Base-by-base conservation (phyloP, 1,140 invertebrate species). In the Ditylenchus dipsaci region DNA sequence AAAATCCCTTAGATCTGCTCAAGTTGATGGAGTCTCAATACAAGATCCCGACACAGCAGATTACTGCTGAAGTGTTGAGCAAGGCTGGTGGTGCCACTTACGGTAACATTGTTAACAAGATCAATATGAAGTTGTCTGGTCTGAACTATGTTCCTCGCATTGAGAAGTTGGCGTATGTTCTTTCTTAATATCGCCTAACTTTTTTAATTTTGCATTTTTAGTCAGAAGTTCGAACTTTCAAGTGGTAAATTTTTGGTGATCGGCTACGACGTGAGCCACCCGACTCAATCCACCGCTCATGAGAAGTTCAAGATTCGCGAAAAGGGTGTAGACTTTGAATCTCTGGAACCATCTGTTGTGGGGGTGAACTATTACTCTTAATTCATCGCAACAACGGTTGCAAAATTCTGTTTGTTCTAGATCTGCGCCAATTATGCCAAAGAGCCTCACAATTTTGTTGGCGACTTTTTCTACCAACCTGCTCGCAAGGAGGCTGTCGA, bases 121-220 rank as follows among this genome's bases (percentile, higher is more conserved):
- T 72, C 45, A 72, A 72, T 38, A 63, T 70, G 60, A 72, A 72
- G 61, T 58, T 71, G 0, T 61, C 53, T 47, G 70, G 70, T 17
- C 42, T 73, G 19, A 71, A 72, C 33, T 72, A 72, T 42, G 49
- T 58, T 38, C 68, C 69, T 0, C 30, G 45, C 0, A 30, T 70
- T 5, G 62, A 65, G 11, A 65, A 23, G 23, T 26, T 71, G 1
- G 33, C 68, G 68, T 70, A 38, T 21, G 68, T 29, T 72, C 17
- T 9, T 23, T 30, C 30, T 71, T 29, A 29, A 29, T n/a, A n/a
- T n/a, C n/a, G n/a, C n/a, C n/a, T n/a, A 9, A 23, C 19, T 19
- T 26, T 1, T 19, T 33, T 49, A 0, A 13, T 13, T 19, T 27
- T 19, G 38, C 38, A 13, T 26, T n/a, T 69, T 47, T 21, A 70